phyloP scores from a whole-genome alignment of 1,140 invertebrate species.

The Pogonus chalceus region DNA sequence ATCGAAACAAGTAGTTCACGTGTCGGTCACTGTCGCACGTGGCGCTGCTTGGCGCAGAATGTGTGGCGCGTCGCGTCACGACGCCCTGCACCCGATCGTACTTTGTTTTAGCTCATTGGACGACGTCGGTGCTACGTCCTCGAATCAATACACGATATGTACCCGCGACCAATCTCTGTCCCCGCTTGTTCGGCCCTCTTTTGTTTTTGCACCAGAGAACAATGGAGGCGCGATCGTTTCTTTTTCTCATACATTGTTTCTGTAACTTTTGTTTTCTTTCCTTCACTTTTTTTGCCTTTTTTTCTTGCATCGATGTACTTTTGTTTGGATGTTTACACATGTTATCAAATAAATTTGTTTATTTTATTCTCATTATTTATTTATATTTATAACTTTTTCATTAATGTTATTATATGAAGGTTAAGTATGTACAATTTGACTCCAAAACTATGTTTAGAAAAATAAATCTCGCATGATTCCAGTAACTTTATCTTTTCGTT shows the following conservation, averaged over 20 bases:
- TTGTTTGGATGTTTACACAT: conserved; percentile 7
- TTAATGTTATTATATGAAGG: too few species aligned
- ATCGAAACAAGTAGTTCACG: too few species aligned
- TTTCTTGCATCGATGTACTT: conserved; percentile 11
- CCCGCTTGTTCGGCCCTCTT: not conserved
- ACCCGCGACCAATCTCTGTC: conserved; percentile 2
- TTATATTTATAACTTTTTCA: too few species aligned
- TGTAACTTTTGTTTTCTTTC: not conserved
- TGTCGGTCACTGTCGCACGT: not conserved
- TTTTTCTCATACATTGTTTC: not conserved
- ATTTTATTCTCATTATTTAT: too few species aligned
- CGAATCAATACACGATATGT: conserved; percentile 6
- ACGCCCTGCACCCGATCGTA: not conserved
- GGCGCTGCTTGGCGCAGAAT: not conserved
- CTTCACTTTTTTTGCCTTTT: not conserved
- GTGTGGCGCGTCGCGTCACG: not conserved
- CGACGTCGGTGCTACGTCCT: not conserved
- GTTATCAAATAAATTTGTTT: conserved; percentile 3
- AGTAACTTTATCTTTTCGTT: too few species aligned
- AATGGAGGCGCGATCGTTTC: conserved; percentile 4
- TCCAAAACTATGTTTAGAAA: too few species aligned
- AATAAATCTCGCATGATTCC: too few species aligned
- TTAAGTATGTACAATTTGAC: too few species aligned
- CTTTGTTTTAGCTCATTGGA: conserved; percentile 7
- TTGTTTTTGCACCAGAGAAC: not conserved